Conservation (phyloP, 2,113 vertebrate genomes). For the Balaeniceps rex region DNA sequence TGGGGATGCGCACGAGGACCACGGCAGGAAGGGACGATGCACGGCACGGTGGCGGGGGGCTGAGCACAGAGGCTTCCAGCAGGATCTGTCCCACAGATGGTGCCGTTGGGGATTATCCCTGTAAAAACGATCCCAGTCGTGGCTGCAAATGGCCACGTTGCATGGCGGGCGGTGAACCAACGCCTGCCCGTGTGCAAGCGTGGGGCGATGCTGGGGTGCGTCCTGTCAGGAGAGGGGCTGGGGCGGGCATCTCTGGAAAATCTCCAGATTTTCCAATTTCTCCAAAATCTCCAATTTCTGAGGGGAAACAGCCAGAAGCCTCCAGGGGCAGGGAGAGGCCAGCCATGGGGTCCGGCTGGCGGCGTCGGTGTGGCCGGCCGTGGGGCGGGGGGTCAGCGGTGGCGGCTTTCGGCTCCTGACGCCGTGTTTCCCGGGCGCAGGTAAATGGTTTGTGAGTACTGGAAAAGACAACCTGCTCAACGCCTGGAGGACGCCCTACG, state of each 20-base stretch:
- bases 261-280: rapidly evolving
- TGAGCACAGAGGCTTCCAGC: rapidly evolving
- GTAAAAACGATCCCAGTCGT: rapidly evolving
- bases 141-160: rapidly evolving
- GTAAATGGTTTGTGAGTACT: constrained; percentile 98
- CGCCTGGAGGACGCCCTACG: constrained; percentile 95
- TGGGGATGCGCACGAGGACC: rapidly evolving
- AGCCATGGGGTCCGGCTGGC: no score
- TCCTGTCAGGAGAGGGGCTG: neutral
- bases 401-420: neutral
- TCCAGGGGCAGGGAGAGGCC: rapidly evolving
- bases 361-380: neutral
- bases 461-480: constrained; percentile 98
- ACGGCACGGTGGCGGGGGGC: rapidly evolving
- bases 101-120: neutral
- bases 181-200: rapidly evolving
- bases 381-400: rapidly evolving
- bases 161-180: rapidly evolving
- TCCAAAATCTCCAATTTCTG: neutral
- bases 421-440: neutral
- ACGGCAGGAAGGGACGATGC: rapidly evolving
- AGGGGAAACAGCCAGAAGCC: neutral
- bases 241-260: neutral
- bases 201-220: rapidly evolving
- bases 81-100: neutral